Percentiles rank a stretch among this genome's conserved stretches.
Evolutionary conservation across 1,140 invertebrate genomes (phyloP).

Genomic region (Belonocnema kinseyi): DNA sequence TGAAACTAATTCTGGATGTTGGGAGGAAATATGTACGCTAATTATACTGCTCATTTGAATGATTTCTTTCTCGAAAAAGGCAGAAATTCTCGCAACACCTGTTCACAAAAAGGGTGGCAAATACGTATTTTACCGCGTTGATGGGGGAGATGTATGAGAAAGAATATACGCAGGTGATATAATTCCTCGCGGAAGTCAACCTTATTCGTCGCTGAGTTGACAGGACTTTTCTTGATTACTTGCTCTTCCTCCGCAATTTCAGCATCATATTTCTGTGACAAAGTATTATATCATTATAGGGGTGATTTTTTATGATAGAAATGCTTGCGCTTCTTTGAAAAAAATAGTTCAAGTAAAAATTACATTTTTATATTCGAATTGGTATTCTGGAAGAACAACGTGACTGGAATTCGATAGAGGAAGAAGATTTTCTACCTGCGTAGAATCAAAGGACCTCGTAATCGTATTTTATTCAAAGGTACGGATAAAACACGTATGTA

Average conservation of each 20-base stretch:
- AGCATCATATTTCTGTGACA: too few relatives aligned
- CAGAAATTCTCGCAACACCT: too few relatives aligned
- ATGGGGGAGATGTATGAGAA: conserved; percentile 10
- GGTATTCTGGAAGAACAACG: conserved; percentile 21
- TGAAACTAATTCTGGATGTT: too few relatives aligned
- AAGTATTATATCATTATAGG: neutral
- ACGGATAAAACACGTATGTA: conserved; percentile 76
- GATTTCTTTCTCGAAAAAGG: too few relatives aligned
- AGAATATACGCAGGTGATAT: conserved; percentile 32
- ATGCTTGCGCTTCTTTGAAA: conserved; percentile 32
- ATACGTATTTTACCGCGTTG: neutral
- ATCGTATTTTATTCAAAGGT: conserved; percentile 65
- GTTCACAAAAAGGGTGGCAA: neutral
- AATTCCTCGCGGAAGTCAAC: conserved; percentile 29
- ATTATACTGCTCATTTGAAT: too few relatives aligned
- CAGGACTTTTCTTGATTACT: neutral
- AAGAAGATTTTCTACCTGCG: conserved; percentile 51
- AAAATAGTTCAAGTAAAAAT: neutral
- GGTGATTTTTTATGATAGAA: neutral
- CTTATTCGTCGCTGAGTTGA: conserved; percentile 34
- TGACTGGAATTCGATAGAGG: conserved; percentile 12
- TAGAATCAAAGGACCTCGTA: conserved; percentile 62
- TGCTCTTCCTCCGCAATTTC: too few relatives aligned
- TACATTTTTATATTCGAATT: neutral
- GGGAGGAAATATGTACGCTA: too few relatives aligned